Conservation (phyloP, 2,888 invertebrate genomes). For the Clanis bilineata region DNA sequence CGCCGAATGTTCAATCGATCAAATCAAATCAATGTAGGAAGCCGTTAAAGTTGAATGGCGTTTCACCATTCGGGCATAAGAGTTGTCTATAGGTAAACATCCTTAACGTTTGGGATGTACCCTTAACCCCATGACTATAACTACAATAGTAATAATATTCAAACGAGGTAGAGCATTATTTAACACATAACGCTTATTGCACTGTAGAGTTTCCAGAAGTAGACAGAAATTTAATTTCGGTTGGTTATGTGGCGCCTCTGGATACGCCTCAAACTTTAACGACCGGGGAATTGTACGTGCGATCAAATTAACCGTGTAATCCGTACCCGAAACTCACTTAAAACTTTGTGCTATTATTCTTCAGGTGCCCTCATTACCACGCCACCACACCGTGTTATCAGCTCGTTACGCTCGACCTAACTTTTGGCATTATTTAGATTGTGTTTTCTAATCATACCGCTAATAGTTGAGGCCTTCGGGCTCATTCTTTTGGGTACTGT, state of each 20-base stretch:
- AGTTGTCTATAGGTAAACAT: too few relatives aligned
- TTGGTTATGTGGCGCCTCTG: constrained; percentile 6
- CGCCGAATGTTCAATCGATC: too few relatives aligned
- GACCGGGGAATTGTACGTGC: constrained; percentile 37
- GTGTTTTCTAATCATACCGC: constrained; percentile 18
- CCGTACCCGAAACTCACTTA: constrained; percentile 41
- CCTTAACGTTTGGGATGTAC: too few relatives aligned
- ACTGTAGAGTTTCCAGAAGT: neutral
- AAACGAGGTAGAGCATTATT: constrained; percentile 10
- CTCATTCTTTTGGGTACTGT: neutral
- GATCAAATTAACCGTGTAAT: constrained; percentile 47
- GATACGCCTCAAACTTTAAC: constrained; percentile 27
- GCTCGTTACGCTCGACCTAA: constrained; percentile 31
- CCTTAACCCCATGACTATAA: neutral
- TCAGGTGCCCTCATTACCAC: constrained; percentile 26
- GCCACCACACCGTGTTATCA: constrained; percentile 26
- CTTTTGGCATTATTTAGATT: constrained; percentile 30
- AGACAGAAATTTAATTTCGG: constrained; percentile 10
- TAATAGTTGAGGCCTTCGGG: neutral
- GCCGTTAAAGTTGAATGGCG: too few relatives aligned
- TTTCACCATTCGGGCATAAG: too few relatives aligned
- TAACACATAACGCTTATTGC: constrained; percentile 4
- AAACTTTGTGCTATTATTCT: constrained; percentile 43
- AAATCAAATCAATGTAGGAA: too few relatives aligned
- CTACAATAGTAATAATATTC: neutral